Conservation (phyloP, 2,888 invertebrate genomes). For the Merodon equestris region DNA sequence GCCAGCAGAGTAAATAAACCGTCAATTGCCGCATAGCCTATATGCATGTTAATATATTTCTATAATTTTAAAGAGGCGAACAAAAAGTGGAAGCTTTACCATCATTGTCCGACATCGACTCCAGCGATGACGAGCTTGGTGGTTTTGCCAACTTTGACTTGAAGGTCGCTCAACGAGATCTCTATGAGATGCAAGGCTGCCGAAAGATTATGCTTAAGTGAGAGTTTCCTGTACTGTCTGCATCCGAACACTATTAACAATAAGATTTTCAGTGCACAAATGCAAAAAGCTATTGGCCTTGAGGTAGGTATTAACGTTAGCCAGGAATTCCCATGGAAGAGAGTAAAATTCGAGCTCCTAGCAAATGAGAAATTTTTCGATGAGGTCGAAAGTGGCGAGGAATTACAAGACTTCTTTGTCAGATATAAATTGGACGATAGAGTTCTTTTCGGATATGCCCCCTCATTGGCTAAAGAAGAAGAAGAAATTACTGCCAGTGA, state of each 20-base stretch:
- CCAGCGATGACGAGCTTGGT: constrained; percentile 56
- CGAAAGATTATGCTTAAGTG: constrained; percentile 46
- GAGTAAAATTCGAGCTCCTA: constrained; percentile 82
- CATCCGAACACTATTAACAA: background rate
- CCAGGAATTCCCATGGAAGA: constrained; percentile 87
- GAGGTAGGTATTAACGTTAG: constrained; percentile 85
- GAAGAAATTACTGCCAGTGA: constrained; percentile 81
- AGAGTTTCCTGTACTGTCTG: background rate
- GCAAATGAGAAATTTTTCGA: constrained; percentile 81
- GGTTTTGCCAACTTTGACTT: constrained; percentile 38
- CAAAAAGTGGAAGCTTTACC: constrained; percentile 11
- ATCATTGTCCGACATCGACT: constrained; percentile 46
- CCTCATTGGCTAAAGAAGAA: constrained; percentile 80
- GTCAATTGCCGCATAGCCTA: background rate
- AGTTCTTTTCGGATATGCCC: constrained; percentile 84
- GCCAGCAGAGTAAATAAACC: constrained; percentile 2
- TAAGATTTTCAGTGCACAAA: background rate
- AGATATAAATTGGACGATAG: constrained; percentile 78
- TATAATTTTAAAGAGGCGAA: background rate
- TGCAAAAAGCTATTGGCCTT: constrained; percentile 80
- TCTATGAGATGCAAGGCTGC: constrained; percentile 40
- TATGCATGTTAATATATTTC: too few relatives aligned
- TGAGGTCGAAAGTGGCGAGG: constrained; percentile 79
- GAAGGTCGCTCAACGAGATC: constrained; percentile 18
- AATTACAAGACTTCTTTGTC: constrained; percentile 78